Evolutionary conservation across 2,113 vertebrate species (phyloP), one percentile per base, ranked within the genome.

Genomic region (Toxostoma redivivum): DNA sequence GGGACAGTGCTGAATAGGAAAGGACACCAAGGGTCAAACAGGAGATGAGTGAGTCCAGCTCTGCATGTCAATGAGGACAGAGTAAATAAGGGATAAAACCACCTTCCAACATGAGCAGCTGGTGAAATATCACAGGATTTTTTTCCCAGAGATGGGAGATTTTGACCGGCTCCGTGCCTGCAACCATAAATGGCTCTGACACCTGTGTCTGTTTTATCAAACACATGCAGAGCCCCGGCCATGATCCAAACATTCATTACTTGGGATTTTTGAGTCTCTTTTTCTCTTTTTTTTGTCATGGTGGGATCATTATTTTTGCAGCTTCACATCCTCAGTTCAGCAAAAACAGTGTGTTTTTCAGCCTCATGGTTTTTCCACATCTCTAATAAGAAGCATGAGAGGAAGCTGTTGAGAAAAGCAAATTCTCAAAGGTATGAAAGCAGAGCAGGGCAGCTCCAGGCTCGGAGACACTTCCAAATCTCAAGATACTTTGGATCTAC

Each of bases 71-170:
- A 95, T 95, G 94, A 97, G 92, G 86, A 60, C 78, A 81, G 91
- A 95, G 85, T 85, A 96, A 96, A 95, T 95, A 95, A 92, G 95
- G 96, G 92, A 96, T 97, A 89, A 95, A 94, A 87, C 72, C 79
- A 87, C 92, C 83, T 97, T 97, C 94, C 96, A 97, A 90, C 81
- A 94, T 4, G 87, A 95, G 92, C 88, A 94, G 93, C 82, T 96
- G 95, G 77, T 93, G 94, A 88, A 95, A 95, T 79, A 87, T 81
- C 90, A 87, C 79, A 76, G 56, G 38, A 60, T 88, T 92, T 94
- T 86, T 73, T 30, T 71, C 80, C 64, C 76, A 45, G 92, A 95
- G 91, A 91, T 91, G 79, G 96, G 83, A 96, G 93, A 72, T 96
- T 97, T 93, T 91, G 72, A 83, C 96, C 94, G 17, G 70, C 80